phyloP scores from a whole-genome alignment of 2,113 vertebrate species.

The Piliocolobus tephrosceles region DNA sequence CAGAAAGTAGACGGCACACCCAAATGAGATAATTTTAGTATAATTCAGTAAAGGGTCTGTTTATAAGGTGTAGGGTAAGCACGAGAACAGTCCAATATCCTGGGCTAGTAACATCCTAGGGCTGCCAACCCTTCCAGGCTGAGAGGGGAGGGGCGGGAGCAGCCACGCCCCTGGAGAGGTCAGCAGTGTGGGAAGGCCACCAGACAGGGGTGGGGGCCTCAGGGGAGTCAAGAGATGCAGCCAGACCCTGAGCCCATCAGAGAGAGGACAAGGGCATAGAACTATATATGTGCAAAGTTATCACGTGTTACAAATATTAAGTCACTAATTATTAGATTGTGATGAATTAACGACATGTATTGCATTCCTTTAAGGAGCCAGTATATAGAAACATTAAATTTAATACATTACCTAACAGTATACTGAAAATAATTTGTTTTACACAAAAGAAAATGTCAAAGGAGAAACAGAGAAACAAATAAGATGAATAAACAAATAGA shows the following conservation, averaged over 20 bases:
- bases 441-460: no score
- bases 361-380: no score
- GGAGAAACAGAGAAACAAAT: no score
- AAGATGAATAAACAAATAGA: no score
- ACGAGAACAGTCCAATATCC: not conserved
- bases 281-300: no score
- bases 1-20: not conserved
- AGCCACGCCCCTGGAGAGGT: rapidly evolving
- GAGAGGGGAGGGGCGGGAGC: rapidly evolving
- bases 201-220: not conserved
- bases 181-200: rapidly evolving
- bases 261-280: not conserved
- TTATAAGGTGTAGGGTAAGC: not conserved
- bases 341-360: no score
- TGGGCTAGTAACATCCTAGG: not conserved
- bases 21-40: not conserved
- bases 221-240: not conserved
- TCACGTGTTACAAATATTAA: no score
- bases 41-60: not conserved
- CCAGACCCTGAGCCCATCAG: not conserved
- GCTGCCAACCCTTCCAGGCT: no score
- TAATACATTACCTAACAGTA: no score
- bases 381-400: no score
- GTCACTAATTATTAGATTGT: no score
- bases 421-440: no score